Evolutionary conservation across 2,888 invertebrate species (phyloP), one percentile per base, ranked within the genome.

Genomic region (Congeria kusceri): DNA sequence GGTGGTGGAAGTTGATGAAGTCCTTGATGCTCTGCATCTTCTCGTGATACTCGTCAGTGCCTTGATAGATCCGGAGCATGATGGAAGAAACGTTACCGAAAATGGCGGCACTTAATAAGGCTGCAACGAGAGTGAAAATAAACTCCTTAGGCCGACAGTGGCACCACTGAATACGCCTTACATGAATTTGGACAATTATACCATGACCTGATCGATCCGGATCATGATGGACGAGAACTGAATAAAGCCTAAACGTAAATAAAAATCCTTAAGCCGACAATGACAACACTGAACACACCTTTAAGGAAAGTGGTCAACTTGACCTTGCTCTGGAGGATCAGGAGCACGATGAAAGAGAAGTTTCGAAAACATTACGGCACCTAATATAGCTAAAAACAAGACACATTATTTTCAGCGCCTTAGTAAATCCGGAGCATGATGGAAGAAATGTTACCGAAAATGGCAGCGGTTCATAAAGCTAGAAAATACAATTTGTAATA

Each of bases 41-140:
- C 86, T 93, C 93, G 72, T 93, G 93, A 77, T 91, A 92, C 79
- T 93, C 93, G 76, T 93, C 93, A 0, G 93, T 92, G 5, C 93
- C 93, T 74, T 93, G 93, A 78, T 93, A 93, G 65, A 93, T 80
- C 25, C 93, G 72, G 83, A 93, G 82, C 93, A 93, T 93, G 79
- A 93, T 93, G 39, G 92, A 92, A 7, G 93, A 93, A 15, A 93
- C 93, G 90, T 93, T 93, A 61, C 93, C 93, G 78, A 93, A 93
- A 44, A 93, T 93, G 63, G 93, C 93, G 63, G 93, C 93, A 78
- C 92, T 93, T 89, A 93, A 88, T 46, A 93, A 84, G n/a, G 93
- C 93, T 93, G 87, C 1, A 84, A 72, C n/a, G 20, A 25, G 25
- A 53, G 53, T n/a, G n/a, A n/a, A n/a, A n/a, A n/a, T n/a, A n/a